phyloP scores from a whole-genome alignment of 1,140 invertebrate species.

The Macrosteles quadrilineatus region DNA sequence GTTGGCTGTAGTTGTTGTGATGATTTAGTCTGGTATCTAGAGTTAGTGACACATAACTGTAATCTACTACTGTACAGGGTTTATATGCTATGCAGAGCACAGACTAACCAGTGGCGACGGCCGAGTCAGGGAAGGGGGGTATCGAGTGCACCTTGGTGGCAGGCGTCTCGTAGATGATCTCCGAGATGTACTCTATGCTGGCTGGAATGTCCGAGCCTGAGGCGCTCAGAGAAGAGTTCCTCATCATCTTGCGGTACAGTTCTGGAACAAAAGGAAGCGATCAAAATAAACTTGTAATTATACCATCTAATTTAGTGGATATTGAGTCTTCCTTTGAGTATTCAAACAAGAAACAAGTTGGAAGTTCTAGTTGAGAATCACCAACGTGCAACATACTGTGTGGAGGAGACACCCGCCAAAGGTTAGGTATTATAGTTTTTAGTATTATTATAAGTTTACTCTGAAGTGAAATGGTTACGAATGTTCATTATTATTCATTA shows the following conservation, averaged over 20 bases:
- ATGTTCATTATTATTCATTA: not conserved
- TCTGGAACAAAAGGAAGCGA: not conserved
- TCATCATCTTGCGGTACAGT: slow-evolving; percentile 15
- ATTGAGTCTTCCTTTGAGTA: not conserved
- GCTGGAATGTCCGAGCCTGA: not conserved
- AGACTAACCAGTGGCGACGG: not conserved
- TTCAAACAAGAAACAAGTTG: not conserved
- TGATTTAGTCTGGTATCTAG: too few species aligned
- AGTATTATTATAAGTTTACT: too few species aligned
- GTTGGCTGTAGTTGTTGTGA: too few species aligned
- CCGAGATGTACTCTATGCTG: not conserved
- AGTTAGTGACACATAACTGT: too few species aligned
- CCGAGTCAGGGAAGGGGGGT: slow-evolving; percentile 2
- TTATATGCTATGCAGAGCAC: too few species aligned
- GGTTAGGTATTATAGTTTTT: not conserved
- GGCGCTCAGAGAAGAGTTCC: not conserved
- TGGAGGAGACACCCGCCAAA: not conserved
- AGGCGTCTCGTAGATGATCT: slow-evolving; percentile 9
- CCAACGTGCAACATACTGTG: not conserved
- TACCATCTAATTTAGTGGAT: not conserved
- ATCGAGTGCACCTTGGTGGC: not conserved
- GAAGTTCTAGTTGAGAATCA: not conserved
- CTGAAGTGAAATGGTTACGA: too few species aligned
- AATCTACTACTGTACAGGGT: too few species aligned
- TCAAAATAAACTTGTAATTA: not conserved